Percentiles rank a stretch among this genome's conserved stretches.
Conservation (phyloP, 2,888 invertebrate genomes). For the Sarcophaga variegata region DNA sequence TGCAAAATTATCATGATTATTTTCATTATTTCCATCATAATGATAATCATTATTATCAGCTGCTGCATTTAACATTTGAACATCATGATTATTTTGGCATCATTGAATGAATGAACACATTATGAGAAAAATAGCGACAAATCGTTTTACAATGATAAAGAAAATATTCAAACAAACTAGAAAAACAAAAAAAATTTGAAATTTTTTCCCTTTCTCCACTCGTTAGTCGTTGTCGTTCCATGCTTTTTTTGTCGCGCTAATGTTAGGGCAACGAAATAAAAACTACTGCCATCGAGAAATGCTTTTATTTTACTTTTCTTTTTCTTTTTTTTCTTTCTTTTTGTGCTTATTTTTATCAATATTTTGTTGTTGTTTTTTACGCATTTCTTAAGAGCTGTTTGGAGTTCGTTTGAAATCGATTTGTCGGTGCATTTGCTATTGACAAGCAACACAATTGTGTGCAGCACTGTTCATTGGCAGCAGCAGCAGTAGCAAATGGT, state of each 20-base stretch:
- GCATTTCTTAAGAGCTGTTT: constrained; percentile 60
- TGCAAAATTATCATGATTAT: background rate
- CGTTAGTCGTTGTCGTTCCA: no score
- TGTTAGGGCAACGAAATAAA: constrained; percentile 5
- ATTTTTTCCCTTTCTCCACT: background rate
- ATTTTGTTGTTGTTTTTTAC: constrained; percentile 26
- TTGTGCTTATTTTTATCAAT: background rate
- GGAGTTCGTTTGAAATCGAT: constrained; percentile 63
- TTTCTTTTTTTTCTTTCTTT: background rate
- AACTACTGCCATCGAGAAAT: constrained; percentile 39
- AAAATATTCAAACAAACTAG: background rate
- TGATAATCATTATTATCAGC: constrained; percentile 50
- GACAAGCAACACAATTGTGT: constrained; percentile 65
- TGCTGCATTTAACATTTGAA: constrained; percentile 16
- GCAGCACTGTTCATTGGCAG: constrained; percentile 36
- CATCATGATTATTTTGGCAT: constrained; percentile 68
- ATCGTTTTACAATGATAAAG: constrained; percentile 69
- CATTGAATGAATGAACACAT: constrained; percentile 53
- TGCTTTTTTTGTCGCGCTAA: no score
- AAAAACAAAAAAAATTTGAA: background rate
- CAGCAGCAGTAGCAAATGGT: constrained; percentile 41
- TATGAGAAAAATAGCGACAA: constrained; percentile 68
- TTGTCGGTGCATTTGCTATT: constrained; percentile 67
- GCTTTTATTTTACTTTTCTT: constrained; percentile 9
- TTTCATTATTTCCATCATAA: constrained; percentile 52